Percentiles rank a stretch among this genome's conserved stretches.
Evolutionary conservation across 2,888 invertebrate genomes (phyloP).

Genomic region (Leuctra nigra): DNA sequence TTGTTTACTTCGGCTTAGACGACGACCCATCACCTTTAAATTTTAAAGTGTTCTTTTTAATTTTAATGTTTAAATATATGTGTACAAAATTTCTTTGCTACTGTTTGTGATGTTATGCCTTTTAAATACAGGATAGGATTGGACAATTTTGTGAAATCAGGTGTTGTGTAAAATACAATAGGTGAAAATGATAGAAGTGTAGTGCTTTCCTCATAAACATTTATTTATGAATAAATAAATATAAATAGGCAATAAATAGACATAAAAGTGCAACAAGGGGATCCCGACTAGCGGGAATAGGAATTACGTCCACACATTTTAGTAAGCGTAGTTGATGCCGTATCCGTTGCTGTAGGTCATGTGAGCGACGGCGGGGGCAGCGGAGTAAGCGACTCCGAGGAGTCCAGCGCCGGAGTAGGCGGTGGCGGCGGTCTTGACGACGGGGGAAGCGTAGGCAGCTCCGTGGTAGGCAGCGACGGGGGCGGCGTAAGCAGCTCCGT

Average conservation of each 20-base stretch:
- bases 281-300: background rate
- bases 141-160: no score
- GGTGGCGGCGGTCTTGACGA: conserved; percentile 28
- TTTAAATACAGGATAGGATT: no score
- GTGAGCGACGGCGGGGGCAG: conserved; percentile 43
- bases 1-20: no score
- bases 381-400: conserved; percentile 33
- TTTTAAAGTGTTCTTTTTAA: no score
- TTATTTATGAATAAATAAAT: conserved; percentile 3
- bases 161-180: background rate
- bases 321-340: conserved; percentile 51
- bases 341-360: conserved; percentile 52
- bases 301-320: conserved; percentile 31
- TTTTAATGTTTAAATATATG: no score
- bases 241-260: conserved; percentile 11
- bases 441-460: conserved; percentile 46
- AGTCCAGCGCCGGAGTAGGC: conserved; percentile 27
- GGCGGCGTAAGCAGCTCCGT: conserved; percentile 48
- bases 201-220: conserved; percentile 5
- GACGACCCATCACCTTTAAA: no score
- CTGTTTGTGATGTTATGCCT: no score
- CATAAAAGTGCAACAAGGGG: background rate
- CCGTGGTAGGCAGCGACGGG: conserved; percentile 41
- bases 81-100: no score
- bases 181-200: background rate